Conservation (phyloP, 2,113 vertebrate species). For the Tragelaphus scriptus region DNA sequence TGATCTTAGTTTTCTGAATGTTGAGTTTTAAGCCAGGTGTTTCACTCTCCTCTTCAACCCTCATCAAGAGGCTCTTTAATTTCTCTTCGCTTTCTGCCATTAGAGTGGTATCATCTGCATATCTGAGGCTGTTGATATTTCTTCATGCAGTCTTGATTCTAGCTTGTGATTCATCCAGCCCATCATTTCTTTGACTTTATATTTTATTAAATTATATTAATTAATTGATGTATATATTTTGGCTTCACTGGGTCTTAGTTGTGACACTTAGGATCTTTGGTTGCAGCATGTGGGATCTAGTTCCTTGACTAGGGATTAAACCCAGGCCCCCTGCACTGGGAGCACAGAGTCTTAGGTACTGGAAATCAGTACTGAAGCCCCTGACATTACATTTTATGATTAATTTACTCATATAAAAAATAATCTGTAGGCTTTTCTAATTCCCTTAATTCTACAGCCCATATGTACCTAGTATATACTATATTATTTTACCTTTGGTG, state of each 20-base stretch:
- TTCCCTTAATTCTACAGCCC: background rate
- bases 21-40: background rate
- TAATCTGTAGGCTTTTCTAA: constrained; percentile 6
- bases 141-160: background rate
- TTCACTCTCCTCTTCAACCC: background rate
- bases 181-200: background rate
- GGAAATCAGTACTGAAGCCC: background rate
- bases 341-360: background rate
- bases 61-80: background rate
- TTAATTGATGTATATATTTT: background rate
- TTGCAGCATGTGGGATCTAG: background rate
- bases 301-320: background rate
- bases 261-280: background rate
- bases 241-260: background rate
- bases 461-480: background rate
- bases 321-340: background rate
- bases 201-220: background rate
- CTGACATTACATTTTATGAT: background rate
- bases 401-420: background rate
- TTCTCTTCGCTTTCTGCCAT: background rate
- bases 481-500: background rate
- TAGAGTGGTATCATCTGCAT: background rate
- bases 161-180: background rate
- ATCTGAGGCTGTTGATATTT: background rate
- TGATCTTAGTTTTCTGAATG: background rate